phyloP scores from a whole-genome alignment of 2,113 vertebrate genomes.

The Pholis gunnellus region DNA sequence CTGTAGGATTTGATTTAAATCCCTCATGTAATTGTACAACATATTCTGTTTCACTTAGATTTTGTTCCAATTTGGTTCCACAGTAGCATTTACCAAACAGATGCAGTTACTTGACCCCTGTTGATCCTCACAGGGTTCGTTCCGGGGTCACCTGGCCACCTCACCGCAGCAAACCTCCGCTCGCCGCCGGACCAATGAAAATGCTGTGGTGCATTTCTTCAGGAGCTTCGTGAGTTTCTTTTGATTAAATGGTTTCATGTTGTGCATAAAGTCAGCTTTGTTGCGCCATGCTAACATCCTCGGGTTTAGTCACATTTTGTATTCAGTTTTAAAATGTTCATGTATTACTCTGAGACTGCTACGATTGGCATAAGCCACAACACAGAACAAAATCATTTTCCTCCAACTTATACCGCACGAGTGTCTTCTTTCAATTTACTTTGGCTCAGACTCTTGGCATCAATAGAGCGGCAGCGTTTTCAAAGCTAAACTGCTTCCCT shows the following conservation, averaged over 20 bases:
- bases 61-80: neutral
- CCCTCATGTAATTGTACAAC: neutral
- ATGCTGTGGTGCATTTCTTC: conserved; percentile 97
- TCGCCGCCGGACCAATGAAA: conserved; percentile 90
- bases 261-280: neutral
- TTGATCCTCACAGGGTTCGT: conserved; percentile 80
- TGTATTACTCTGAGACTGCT: neutral
- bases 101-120: neutral
- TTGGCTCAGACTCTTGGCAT: conserved; percentile 10
- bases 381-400: neutral
- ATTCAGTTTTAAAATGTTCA: neutral
- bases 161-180: conserved; percentile 90
- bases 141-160: conserved; percentile 84
- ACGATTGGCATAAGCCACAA: neutral
- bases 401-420: neutral
- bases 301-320: neutral
- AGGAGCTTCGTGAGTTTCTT: conserved; percentile 92
- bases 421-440: conserved; percentile 2
- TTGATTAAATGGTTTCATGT: too few relatives aligned
- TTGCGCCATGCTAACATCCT: conserved; percentile 9
- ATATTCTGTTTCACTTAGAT: neutral
- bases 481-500: conserved; percentile 5
- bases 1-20: neutral
- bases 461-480: neutral
- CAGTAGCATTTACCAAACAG: neutral